Conservation (phyloP, 2,113 vertebrate species). For the Alexandromys fortis region DNA sequence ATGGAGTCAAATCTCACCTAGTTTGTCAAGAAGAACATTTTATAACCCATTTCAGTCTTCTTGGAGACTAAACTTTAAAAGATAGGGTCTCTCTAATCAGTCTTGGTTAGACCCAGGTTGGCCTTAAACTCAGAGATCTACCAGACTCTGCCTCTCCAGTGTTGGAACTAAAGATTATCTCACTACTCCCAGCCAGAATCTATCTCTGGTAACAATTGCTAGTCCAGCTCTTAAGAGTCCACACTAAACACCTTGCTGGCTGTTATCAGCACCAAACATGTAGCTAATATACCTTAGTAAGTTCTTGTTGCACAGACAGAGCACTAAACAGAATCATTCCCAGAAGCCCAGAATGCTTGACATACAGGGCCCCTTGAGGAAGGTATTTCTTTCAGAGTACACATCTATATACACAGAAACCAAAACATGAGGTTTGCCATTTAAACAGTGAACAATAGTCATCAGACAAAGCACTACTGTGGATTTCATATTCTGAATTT, state of each 20-base stretch:
- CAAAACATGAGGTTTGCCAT: neutral
- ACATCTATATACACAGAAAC: neutral
- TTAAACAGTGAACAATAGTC: neutral
- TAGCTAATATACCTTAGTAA: neutral
- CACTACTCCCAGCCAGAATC: neutral
- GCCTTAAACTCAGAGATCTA: neutral
- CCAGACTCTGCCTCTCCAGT: neutral
- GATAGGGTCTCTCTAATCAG: neutral
- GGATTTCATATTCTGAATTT: conserved; percentile 49
- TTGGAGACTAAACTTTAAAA: neutral
- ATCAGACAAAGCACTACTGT: neutral
- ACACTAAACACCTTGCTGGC: neutral
- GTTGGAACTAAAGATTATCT: neutral
- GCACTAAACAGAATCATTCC: neutral
- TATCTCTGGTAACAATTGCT: neutral
- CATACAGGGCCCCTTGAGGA: neutral
- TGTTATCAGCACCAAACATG: neutral
- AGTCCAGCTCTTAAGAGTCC: neutral
- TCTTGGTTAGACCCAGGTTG: neutral
- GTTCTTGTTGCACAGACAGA: neutral
- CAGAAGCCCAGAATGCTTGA: neutral
- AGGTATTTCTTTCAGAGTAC: neutral
- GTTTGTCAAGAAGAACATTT: neutral
- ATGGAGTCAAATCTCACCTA: neutral
- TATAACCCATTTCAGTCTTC: neutral